Evolutionary conservation across 1,140 invertebrate species (phyloP), one percentile per base, ranked within the genome.

Genomic region (Pseudomyrmex flavicornis): DNA sequence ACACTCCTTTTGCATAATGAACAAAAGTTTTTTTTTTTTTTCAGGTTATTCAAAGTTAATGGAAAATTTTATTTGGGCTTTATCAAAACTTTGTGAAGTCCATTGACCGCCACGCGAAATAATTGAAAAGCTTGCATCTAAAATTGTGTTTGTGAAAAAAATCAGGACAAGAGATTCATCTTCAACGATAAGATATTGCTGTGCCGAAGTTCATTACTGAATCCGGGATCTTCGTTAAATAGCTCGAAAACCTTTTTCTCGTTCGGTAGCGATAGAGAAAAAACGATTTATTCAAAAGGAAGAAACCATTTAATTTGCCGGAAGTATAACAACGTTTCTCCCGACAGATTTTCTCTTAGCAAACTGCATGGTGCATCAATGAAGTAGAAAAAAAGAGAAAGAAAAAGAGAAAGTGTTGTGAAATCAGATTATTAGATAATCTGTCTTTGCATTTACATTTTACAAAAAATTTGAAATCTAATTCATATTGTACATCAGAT

Each of bases 181-280:
- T 65, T 63, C 46, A 17, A 63, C 20, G 59, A 75, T 75, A 75
- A 76, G 22, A 52, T 17, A 20, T 63, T n/a, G 20, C 72, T 26
- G 17, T n/a, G 72, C 22, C n/a, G 22, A 76, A 52, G 61, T 63
- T 76, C 59, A 76, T 76, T 65, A 65, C 52, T 63, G 73, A 76
- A 50, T 76, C 22, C 20, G 13, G 56, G 44, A 61, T 20, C 48
- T 76, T 65, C 59, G 48, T 76, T 76, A 76, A 76, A 76, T 76
- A 76, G 61, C 59, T 59, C 61, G 44, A 65, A 76, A 63, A 65
- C n/a, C 48, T 63, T 76, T 52, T 26, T 22, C 13, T 50, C 59
- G 46, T 75, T 76, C 12, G 46, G 10, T 75, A 63, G 73, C 22
- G 46, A 52, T 52, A 35, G 44, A 35, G 44, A 65, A 76, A 76